Evolutionary conservation across 2,797 vertebrate genomes (phyloP), one percentile per base, ranked within the genome.

Genomic region (Todus mexicanus): DNA sequence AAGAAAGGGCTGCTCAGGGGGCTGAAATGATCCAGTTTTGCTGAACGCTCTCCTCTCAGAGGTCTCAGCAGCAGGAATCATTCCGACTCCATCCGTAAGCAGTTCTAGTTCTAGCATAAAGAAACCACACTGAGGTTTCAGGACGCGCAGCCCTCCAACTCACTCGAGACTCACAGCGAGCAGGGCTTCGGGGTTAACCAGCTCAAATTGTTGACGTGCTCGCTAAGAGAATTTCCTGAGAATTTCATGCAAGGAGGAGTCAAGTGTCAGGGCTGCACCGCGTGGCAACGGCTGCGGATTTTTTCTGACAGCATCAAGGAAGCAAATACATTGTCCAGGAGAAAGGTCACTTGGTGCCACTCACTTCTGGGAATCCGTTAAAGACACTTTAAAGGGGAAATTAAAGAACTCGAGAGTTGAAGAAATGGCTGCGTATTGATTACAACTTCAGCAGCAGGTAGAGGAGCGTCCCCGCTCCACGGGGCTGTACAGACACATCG

Each of bases 341-440:
- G 40, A 77, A 90, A 93, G 91, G 89, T 85, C 89, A 78, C 37
- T 54, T 54, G 66, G 21, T 93, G 83, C 92, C 84, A 80, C 45
- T 73, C 53, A n/a, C 16, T 75, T n/a, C 69, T 75, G 63, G 37
- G 73, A 84, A 75, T 59, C 76, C 43, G 14, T 43, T 61, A 61
- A 37, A 60, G 33, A 60, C 19, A 31, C 12, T 77, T 72, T 4
- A 45, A 40, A 69, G 70, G 37, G 29, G 29, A 84, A 92, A 76
- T 51, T 37, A 42, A 86, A 63, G 51, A 78, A 70, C 37, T 73
- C 54, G n/a, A 25, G 14, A 45, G 75, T 14, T 66, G n/a, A 85
- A 40, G 38, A 68, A 29, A 1, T 23, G 50, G 38, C 61, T 71
- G 45, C 72, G 56, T 8, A 20, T 59, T 76, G 60, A 64, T 81